Evolutionary conservation across 2,797 vertebrate species (phyloP).

Genomic region (Lagocephalus sceleratus): DNA sequence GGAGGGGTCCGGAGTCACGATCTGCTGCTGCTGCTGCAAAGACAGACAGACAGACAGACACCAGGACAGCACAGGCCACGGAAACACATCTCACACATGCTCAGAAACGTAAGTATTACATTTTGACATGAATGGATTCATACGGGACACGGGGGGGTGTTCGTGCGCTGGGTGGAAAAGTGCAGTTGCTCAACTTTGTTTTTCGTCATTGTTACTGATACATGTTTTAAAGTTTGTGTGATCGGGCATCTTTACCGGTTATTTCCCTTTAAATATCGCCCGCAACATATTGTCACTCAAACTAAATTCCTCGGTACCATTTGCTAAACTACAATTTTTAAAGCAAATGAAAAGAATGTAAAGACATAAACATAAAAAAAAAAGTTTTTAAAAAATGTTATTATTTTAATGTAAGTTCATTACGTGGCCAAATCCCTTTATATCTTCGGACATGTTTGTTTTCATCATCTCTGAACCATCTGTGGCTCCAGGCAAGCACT

Average conservation of each 20-base stretch:
- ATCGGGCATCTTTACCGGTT: not conserved
- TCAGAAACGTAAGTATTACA: too few species aligned
- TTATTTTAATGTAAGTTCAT: not conserved
- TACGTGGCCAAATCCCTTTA: not conserved
- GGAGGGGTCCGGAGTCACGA: not conserved
- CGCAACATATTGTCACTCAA: not conserved
- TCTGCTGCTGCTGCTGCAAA: slow-evolving; percentile 37
- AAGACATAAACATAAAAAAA: not conserved
- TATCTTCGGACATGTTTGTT: too few species aligned
- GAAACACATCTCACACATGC: too few species aligned
- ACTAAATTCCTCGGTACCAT: not conserved
- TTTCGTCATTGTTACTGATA: too few species aligned
- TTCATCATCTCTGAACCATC: too few species aligned
- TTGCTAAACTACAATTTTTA: not conserved
- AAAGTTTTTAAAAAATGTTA: not conserved
- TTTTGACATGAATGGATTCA: too few species aligned
- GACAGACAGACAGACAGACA: too few species aligned
- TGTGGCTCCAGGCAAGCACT: too few species aligned
- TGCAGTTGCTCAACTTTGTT: too few species aligned
- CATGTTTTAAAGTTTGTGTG: too few species aligned
- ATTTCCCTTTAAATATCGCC: not conserved
- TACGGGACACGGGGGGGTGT: too few species aligned
- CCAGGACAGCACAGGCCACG: not conserved
- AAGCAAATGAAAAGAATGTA: not conserved
- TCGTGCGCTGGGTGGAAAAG: too few species aligned